Percentiles rank a stretch among this genome's conserved stretches.
phyloP scores from a whole-genome alignment of 2,888 invertebrate species.

The Buathra laborator region DNA sequence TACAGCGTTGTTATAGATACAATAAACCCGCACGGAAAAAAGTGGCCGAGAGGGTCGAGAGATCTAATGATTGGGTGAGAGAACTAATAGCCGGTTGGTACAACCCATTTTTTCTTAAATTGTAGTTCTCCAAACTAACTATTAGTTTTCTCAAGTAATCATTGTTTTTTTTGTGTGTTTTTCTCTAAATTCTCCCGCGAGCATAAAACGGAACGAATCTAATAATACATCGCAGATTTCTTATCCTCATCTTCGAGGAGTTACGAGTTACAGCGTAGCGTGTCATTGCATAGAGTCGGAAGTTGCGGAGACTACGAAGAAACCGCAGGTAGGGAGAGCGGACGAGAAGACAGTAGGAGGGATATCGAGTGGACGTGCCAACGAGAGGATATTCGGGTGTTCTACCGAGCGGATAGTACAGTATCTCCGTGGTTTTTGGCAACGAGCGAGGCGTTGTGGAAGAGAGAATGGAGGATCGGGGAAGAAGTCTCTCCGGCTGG shows the following conservation, averaged over 20 bases:
- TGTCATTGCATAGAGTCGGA: constrained; percentile 16
- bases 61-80: too few relatives aligned
- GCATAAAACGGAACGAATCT: neutral
- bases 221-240: neutral
- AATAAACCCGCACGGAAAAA: too few relatives aligned
- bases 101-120: too few relatives aligned
- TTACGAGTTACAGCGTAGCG: constrained; percentile 46
- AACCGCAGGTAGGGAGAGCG: constrained; percentile 40
- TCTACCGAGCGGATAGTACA: constrained; percentile 48
- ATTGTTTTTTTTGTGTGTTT: neutral
- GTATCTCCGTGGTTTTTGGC: constrained; percentile 62
- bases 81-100: too few relatives aligned
- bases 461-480: constrained; percentile 35
- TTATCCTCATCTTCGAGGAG: neutral
- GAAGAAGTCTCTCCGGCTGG: constrained; percentile 10
- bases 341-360: constrained; percentile 19
- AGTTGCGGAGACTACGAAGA: constrained; percentile 18
- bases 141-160: too few relatives aligned
- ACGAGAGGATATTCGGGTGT: constrained; percentile 58
- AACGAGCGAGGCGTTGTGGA: constrained; percentile 43
- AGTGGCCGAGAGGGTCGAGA: too few relatives aligned
- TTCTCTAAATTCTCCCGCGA: neutral
- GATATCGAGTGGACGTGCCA: constrained; percentile 66
- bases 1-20: too few relatives aligned
- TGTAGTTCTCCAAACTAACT: too few relatives aligned